Base-by-base conservation (phyloP, 2,888 invertebrate genomes). In the Pristionchus entomophagus region DNA sequence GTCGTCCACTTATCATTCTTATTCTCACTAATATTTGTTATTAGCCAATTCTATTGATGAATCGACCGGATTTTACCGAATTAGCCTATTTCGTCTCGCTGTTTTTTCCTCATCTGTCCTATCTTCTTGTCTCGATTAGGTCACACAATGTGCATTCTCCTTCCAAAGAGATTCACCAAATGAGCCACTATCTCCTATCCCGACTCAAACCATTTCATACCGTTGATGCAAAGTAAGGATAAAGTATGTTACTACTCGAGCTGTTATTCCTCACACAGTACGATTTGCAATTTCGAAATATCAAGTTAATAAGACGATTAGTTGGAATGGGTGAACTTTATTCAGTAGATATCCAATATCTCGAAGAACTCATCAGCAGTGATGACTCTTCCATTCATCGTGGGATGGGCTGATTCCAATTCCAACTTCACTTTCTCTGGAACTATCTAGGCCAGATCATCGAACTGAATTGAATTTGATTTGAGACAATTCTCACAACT, bases 121-220 rank as follows among this genome's bases (percentile, higher is more conserved):
- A 17, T 38, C 69, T 12, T 73, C 73, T 45, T 45, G 41, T 73
- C 73, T 73, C 41, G 10, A 73, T n/a, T 73, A 41, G 38, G 73
- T 73, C 73, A 73, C n/a, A n/a, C 73, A 73, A 45, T 26, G 73
- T 73, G 41, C 41, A 45, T 17, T 45, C 41, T 73, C 41, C n/a
- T 26, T 17, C 73, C 73, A 73, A 73, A 73, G 73, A 73, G 73
- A 73, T 73, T 73, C 73, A 73, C 73, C 73, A 73, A 73, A 73
- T 41, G 2, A 10, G 3, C 65, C 65, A 10, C 65, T 35, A n/a
- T n/a, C n/a, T n/a, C n/a, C n/a, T n/a, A n/a, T n/a, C n/a, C n/a
- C n/a, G n/a, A n/a, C n/a, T 73, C 73, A 41, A 6, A 73, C 26
- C 41, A n/a, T 41, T 69, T 38, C 41, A 38, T 35, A 14, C 73